Evolutionary conservation across 2,888 invertebrate genomes (phyloP).

Genomic region (Tetheella fluctuosa): DNA sequence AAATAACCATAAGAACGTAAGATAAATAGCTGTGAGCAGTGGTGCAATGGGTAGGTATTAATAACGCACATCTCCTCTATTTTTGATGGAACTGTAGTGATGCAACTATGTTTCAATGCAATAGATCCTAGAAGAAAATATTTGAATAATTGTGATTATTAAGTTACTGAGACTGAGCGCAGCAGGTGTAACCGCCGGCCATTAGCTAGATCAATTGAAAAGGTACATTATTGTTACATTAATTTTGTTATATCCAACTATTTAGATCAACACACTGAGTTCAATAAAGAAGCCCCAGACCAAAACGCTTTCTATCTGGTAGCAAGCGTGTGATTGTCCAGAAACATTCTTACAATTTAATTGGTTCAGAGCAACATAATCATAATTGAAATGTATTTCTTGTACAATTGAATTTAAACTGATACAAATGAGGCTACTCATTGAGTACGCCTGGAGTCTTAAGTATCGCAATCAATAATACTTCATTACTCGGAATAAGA

Average conservation of each 20-base stretch:
- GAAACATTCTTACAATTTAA: neutral
- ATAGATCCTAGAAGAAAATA: neutral
- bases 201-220: too few species aligned
- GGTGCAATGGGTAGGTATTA: constrained; percentile 10
- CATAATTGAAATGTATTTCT: constrained; percentile 1
- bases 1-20: constrained; percentile 12
- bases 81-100: constrained; percentile 5
- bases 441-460: constrained; percentile 25
- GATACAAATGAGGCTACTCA: constrained; percentile 49
- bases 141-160: neutral
- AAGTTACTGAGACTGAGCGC: neutral
- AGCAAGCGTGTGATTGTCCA: neutral
- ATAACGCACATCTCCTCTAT: constrained; percentile 4
- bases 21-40: constrained; percentile 10
- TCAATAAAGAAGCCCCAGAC: too few species aligned
- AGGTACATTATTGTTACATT: too few species aligned
- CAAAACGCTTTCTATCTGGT: neutral
- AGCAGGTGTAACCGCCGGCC: too few species aligned
- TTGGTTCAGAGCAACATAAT: neutral
- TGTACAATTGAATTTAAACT: constrained; percentile 36
- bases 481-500: constrained; percentile 46
- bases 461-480: constrained; percentile 53
- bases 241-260: neutral
- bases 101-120: constrained; percentile 4
- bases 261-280: neutral